Base-by-base conservation (phyloP, 2,113 vertebrate genomes). In the Columbina picui region DNA sequence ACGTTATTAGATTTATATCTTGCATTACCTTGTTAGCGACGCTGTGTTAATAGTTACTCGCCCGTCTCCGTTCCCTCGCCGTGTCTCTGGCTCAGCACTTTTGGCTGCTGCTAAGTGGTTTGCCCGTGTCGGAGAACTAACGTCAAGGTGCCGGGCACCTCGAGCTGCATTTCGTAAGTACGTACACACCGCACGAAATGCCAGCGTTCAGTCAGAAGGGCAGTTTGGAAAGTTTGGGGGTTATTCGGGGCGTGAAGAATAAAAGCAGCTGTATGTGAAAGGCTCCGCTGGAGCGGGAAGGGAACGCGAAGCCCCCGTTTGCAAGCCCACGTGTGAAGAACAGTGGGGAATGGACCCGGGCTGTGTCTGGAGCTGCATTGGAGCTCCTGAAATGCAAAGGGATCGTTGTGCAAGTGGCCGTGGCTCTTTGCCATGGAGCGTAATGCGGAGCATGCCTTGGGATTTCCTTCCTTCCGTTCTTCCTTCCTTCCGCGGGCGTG, bases 241-340 rank as follows among this genome's bases (percentile, higher is more conserved):
- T n/a, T 41, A 8, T 15, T 4, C 0, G 4, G 38, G 50, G n/a
- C 12, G 6, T 9, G 17, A 49, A 5, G 18, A 29, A 4, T 15
- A 32, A 16, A 7, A 45, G 38, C 70, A 57, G 41, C 57, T 49
- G 27, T 5, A 1, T 2, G 21, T 17, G 70, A 14, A 39, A 30
- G 25, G 65, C 25, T 27, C 12, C 34, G 60, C 60, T 38, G 89
- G 60, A 36, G 38, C 1, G 64, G 57, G 85, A 8, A 47, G 32
- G 55, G 64, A 13, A 23, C 1, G 9, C 3, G 59, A 14, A 47
- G 6, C 0, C 6, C 52, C 8, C 41, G 39, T 50, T 12, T 30
- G n/a, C 77, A 12, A 56, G 49, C 1, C 22, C 23, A 1, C 1
- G 32, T 7, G 34, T 32, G 45, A 8, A 30, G 60, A 56, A 13